Base-by-base conservation (phyloP, 2,888 invertebrate genomes). In the Hydriomena furcata region DNA sequence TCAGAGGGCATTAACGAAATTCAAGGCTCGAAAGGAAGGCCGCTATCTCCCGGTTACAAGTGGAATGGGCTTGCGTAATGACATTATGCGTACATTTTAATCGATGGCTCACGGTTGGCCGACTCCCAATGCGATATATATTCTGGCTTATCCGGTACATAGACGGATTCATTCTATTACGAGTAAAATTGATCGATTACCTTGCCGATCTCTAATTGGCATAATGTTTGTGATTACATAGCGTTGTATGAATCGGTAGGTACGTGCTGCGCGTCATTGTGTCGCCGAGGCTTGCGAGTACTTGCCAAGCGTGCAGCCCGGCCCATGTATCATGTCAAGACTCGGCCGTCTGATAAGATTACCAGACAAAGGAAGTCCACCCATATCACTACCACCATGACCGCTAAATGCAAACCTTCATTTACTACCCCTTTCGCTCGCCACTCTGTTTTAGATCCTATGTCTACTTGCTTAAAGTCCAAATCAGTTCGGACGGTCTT, bases 281-380 rank as follows among this genome's bases (percentile, higher is more conserved):
- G 42, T 27, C 25, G 21, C 20, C 12, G 8, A 17, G 17, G 17
- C 17, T 17, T 17, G 17, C 17, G 17, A 11, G 34, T 21, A 31
- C 10, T 23, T 17, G n/a, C n/a, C 76, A 73, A 80, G 79, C 75
- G 73, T 75, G 76, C 71, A 73, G 66, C 61, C 64, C 64, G 65
- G 63, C 75, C 79, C 75, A 85, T 90, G 85, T 84, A 85, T 90
- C 89, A 88, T 83, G 89, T 81, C 86, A 82, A 82, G 82, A 74
- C 78, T 72, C 72, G 72, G 76, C 74, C 78, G 79, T 79, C 80
- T 82, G 89, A 90, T 90, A 88, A 88, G 86, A 89, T 90, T 89
- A 84, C 82, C 75, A 89, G 88, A 89, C 89, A 89, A 89, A 89
- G 89, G 87, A 85, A 88, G 86, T 88, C 85, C 86, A 85, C 84